Conservation (phyloP, 2,888 invertebrate species). For the Epicampocera succincta region DNA sequence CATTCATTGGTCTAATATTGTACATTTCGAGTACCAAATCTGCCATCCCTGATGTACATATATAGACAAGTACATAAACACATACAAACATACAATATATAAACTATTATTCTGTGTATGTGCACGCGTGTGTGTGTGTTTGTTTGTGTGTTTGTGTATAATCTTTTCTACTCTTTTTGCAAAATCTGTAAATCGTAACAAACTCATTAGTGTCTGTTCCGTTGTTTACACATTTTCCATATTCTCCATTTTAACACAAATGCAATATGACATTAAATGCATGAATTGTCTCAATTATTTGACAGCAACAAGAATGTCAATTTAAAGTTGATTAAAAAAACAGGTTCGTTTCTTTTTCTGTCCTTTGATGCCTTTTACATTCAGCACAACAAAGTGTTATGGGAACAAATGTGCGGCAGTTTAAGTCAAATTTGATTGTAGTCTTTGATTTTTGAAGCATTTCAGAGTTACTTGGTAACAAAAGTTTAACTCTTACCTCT, state of each 20-base stretch:
- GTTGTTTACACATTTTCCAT: not conserved
- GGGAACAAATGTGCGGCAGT: not conserved
- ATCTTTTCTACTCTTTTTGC: slow-evolving; percentile 34
- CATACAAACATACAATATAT: not conserved
- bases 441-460: slow-evolving; percentile 41
- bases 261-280: slow-evolving; percentile 70
- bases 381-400: not conserved
- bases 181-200: not conserved
- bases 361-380: slow-evolving; percentile 22
- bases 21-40: too few relatives aligned
- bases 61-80: not conserved
- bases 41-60: too few relatives aligned
- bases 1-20: too few relatives aligned
- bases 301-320: slow-evolving; percentile 57
- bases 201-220: too few relatives aligned
- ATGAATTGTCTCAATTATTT: slow-evolving; percentile 70
- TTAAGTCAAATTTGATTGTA: slow-evolving; percentile 24
- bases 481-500: too few relatives aligned
- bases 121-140: too few relatives aligned
- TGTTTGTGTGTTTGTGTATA: slow-evolving; percentile 11
- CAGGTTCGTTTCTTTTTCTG: not conserved
- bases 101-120: not conserved
- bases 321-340: slow-evolving; percentile 55
- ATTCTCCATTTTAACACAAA: slow-evolving; percentile 56
- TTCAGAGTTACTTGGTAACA: too few relatives aligned